These are phyloP conservation scores for Mayetiola destructor DNA, from an alignment of 2,888 invertebrate species.

Conservation along the genomic window DNA sequence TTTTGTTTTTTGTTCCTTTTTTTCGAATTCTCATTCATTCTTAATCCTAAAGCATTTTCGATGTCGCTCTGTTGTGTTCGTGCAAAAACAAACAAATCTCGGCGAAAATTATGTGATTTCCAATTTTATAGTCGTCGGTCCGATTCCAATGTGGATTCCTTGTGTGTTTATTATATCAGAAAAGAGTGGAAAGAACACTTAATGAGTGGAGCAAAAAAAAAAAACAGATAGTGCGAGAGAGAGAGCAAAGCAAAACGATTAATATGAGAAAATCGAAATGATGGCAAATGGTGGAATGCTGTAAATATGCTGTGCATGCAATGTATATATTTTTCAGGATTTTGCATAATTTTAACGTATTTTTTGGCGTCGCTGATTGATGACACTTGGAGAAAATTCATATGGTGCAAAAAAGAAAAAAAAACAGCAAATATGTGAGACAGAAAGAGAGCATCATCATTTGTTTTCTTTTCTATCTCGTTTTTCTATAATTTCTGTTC, in stretches of 20 bases:
- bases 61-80: too few relatives aligned
- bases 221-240: background rate
- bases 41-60: too few relatives aligned
- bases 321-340: background rate
- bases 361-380: constrained; percentile 10
- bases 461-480: background rate
- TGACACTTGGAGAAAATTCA: constrained; percentile 8
- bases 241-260: background rate
- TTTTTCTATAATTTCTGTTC: background rate
- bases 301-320: too few relatives aligned
- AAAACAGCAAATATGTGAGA: too few relatives aligned
- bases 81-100: constrained; percentile 13
- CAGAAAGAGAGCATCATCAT: too few relatives aligned
- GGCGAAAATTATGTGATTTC: constrained; percentile 9
- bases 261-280: too few relatives aligned
- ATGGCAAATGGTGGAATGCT: too few relatives aligned
- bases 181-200: background rate
- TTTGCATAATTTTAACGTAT: constrained; percentile 4
- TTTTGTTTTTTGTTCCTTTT: too few relatives aligned
- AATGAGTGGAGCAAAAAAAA: background rate
- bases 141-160: background rate
- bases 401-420: too few relatives aligned
- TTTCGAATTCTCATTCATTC: too few relatives aligned
- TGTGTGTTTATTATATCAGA: background rate
- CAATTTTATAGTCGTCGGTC: background rate